Evolutionary conservation across 2,888 invertebrate species (phyloP).

Genomic region (Oscheius myriophilus): DNA sequence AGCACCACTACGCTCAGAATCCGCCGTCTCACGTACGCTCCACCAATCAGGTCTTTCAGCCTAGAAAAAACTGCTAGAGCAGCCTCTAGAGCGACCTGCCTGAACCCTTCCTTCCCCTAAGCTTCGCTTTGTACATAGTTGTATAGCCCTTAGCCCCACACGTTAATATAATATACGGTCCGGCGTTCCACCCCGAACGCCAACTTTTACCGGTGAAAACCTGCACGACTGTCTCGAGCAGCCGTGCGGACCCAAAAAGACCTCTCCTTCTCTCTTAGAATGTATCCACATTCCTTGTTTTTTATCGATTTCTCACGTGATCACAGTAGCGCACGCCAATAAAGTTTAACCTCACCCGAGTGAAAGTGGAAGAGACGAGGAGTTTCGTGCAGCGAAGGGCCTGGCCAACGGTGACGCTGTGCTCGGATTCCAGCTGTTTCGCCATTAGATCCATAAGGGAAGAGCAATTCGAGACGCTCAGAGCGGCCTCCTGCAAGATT

Average conservation of each 20-base stretch:
- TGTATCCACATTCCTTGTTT: neutral
- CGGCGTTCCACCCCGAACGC: no score
- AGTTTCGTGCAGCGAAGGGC: conserved; percentile 39
- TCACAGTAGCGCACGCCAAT: neutral
- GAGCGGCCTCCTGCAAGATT: conserved; percentile 46
- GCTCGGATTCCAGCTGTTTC: conserved; percentile 38
- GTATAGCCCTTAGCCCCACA: neutral
- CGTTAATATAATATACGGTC: no score
- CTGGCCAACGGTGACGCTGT: conserved; percentile 37
- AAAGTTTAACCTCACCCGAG: conserved; percentile 37
- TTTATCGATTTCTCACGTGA: neutral
- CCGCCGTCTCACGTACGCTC: conserved; percentile 28
- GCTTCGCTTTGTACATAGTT: conserved; percentile 13
- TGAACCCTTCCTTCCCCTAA: conserved; percentile 22
- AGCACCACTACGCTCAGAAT: conserved; percentile 23
- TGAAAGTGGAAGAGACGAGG: conserved; percentile 38
- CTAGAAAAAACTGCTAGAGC: conserved; percentile 45
- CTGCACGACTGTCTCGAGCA: no score
- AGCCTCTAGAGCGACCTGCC: conserved; percentile 6
- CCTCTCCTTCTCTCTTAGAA: no score
- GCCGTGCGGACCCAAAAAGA: no score
- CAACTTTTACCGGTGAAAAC: no score
- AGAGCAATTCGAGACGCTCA: conserved; percentile 42
- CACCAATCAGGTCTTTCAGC: conserved; percentile 41
- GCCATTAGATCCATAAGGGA: conserved; percentile 49